These are phyloP conservation scores for Brachylomia viminalis DNA, from an alignment of 2,888 invertebrate genomes.

Conservation along the genomic window DNA sequence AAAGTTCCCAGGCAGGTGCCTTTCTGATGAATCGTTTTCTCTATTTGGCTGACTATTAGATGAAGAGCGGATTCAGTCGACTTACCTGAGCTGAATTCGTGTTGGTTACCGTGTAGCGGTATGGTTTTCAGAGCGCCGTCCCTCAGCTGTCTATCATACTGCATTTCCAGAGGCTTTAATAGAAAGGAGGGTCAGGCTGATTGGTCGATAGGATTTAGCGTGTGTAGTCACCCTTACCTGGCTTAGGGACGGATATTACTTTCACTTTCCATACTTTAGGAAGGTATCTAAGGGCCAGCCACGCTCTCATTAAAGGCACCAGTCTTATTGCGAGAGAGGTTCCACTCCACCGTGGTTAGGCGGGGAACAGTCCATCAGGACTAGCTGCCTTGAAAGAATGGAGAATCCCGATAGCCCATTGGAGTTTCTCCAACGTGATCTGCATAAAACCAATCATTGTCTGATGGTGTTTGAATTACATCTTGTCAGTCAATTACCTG, in stretches of 20 bases:
- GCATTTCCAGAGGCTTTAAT: background rate
- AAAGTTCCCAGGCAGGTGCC: background rate
- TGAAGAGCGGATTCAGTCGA: background rate
- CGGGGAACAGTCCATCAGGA: background rate
- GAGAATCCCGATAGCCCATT: background rate
- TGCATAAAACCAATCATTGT: background rate
- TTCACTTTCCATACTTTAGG: too few relatives aligned
- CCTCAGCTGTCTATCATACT: too few relatives aligned
- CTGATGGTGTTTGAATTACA: background rate
- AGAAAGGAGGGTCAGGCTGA: background rate
- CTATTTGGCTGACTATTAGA: background rate
- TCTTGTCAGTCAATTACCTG: background rate
- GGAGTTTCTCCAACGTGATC: background rate
- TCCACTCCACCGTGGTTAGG: too few relatives aligned
- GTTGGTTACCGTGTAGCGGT: background rate
- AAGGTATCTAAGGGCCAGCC: too few relatives aligned
- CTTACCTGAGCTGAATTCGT: background rate
- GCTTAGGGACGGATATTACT: background rate
- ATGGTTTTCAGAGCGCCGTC: background rate
- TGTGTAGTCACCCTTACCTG: background rate
- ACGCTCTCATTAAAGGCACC: background rate
- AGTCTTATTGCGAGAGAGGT: background rate
- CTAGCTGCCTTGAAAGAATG: background rate
- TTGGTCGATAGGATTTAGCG: background rate
- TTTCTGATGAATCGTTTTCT: background rate